Conservation (phyloP, 2,888 invertebrate species). For the Phragmatobia fuliginosa region DNA sequence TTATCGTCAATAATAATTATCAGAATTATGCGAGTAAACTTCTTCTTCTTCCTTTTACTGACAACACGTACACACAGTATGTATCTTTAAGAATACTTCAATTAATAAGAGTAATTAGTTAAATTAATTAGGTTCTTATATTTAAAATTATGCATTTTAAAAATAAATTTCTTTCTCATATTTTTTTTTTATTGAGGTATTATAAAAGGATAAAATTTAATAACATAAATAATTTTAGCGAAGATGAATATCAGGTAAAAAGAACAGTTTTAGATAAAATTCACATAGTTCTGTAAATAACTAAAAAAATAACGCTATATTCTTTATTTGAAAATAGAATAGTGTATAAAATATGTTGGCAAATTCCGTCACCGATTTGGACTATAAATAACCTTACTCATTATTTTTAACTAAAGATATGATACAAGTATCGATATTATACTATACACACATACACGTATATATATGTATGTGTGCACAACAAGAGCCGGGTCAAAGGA, state of each 20-base stretch:
- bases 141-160: too few species aligned
- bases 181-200: background rate
- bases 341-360: too few species aligned
- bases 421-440: background rate
- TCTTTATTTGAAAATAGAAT: background rate
- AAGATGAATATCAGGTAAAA: background rate
- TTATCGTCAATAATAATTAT: too few species aligned
- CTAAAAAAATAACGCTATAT: background rate
- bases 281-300: background rate
- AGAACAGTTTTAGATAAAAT: background rate
- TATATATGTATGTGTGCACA: background rate
- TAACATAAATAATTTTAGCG: background rate
- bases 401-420: too few species aligned
- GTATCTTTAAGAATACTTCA: too few species aligned
- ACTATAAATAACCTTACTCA: too few species aligned
- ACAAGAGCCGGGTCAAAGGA: constrained; percentile 12
- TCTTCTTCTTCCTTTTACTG: background rate
- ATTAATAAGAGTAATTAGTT: too few species aligned
- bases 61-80: too few species aligned
- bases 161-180: too few species aligned
- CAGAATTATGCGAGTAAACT: too few species aligned
- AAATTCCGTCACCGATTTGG: background rate
- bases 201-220: background rate
- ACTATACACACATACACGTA: background rate
- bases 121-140: too few species aligned